Base-by-base conservation (phyloP, 1,140 invertebrate genomes). In the Stegodyphus dumicola region DNA sequence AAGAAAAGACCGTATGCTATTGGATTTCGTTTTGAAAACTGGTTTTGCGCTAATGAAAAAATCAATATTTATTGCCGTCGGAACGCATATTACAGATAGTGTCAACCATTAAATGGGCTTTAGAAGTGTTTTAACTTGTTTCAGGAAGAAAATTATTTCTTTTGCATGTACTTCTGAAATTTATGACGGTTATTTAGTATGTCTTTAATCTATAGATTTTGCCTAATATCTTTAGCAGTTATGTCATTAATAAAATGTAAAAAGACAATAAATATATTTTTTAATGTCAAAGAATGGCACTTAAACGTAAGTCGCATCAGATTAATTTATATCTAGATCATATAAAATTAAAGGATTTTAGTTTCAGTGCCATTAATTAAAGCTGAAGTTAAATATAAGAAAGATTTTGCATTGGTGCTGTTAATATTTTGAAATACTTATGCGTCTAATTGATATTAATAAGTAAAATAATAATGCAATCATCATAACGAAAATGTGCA, bases 21-120 rank as follows among this genome's bases (percentile, higher is more conserved):
- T 53, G 77, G 52, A 79, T 79, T 79, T 70, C 77, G 65, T 79
- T 79, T 79, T 33, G 54, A 54, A 70, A 70, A 79, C 53, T 80
- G 78, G 64, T 73, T 73, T 70, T 17, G 7, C 18, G 56, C 78
- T 81, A 81, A 81, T 81, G 78, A 81, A 81, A 81, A 81, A 81
- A 81, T 81, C 78, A 81, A 81, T 81, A 73, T 81, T 81, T 73
- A 81, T 81, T 71, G 67, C 78, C 15, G 33, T 17, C 15, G 53
- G 64, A 73, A 81, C 67, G 10, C 54, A 9, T 17, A 18, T n/a
- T n/a, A 1, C 13, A 51, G 78, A 81, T 81, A 73, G 53, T 81
- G 78, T 60, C 54, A 64, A 74, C 18, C 69, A 73, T 65, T 81
- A 81, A 73, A 51, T 51, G 78, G 73, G 5, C 18, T 60, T 60